Percentiles rank a stretch among this genome's conserved stretches.
phyloP scores from a whole-genome alignment of 1,140 invertebrate genomes.

The Aphidius gifuensis region DNA sequence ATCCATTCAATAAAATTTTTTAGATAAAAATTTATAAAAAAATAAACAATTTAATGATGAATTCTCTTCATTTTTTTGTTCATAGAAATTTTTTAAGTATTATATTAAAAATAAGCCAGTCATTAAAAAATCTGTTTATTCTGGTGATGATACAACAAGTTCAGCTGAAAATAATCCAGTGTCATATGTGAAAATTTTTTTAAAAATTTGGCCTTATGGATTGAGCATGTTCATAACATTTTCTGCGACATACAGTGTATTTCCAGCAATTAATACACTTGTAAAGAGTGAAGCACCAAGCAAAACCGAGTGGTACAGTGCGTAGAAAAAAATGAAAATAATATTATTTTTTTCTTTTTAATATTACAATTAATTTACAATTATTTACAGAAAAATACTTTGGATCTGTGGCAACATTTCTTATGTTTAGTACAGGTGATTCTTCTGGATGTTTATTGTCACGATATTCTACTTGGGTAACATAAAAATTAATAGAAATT shows the following conservation, averaged over 20 bases:
- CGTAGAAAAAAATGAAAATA: too few species aligned
- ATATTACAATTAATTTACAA: too few species aligned
- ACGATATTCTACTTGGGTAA: too few species aligned
- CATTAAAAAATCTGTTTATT: slow-evolving; percentile 37
- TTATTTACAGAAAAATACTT: too few species aligned
- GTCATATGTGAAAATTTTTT: slow-evolving; percentile 61
- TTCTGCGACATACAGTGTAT: slow-evolving; percentile 75
- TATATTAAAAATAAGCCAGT: slow-evolving; percentile 56
- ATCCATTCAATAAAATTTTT: slow-evolving; percentile 21
- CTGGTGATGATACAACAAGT: slow-evolving; percentile 42
- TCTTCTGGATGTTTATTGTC: too few species aligned
- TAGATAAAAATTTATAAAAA: too few species aligned
- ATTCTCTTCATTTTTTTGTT: slow-evolving; percentile 24
- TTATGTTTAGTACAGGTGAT: too few species aligned
- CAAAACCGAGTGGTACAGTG: too few species aligned
- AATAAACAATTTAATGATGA: too few species aligned
- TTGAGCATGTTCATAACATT: slow-evolving; percentile 74
- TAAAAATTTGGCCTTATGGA: slow-evolving; percentile 73
- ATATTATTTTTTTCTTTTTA: too few species aligned
- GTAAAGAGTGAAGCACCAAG: slow-evolving; percentile 73
- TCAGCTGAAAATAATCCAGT: slow-evolving; percentile 38
- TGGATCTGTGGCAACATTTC: too few species aligned
- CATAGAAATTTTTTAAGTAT: slow-evolving; percentile 69
- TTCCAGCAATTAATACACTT: slow-evolving; percentile 81
- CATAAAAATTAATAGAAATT: too few species aligned